Percentiles rank a stretch among this genome's conserved stretches.
These are phyloP conservation scores for Leucoraja erinaceus DNA, from an alignment of 2,113 vertebrate genomes.

Conservation along the genomic window DNA sequence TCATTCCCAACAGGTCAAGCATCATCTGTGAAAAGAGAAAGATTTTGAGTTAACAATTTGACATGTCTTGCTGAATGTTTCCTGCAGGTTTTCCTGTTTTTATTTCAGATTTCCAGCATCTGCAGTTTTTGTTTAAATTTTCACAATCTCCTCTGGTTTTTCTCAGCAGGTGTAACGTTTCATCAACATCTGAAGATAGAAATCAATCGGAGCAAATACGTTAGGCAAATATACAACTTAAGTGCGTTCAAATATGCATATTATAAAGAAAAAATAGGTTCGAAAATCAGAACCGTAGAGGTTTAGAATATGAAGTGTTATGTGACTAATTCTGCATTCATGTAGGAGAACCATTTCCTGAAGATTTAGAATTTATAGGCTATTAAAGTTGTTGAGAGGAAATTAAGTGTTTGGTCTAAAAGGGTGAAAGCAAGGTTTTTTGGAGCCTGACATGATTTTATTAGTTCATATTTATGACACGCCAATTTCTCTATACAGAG, in stretches of 20 bases:
- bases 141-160: not conserved
- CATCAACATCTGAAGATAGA: not conserved
- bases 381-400: slow-evolving; percentile 27
- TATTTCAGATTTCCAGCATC: too few relatives aligned
- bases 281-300: slow-evolving; percentile 18
- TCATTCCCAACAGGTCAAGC: too few relatives aligned
- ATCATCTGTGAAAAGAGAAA: too few relatives aligned
- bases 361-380: slow-evolving; percentile 33
- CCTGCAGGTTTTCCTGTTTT: too few relatives aligned
- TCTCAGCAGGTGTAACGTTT: slow-evolving; percentile 1
- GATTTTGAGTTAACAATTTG: too few relatives aligned
- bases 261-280: slow-evolving; percentile 16
- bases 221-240: slow-evolving; percentile 18
- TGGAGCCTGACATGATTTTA: not conserved
- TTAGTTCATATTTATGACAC: not conserved
- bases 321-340: slow-evolving; percentile 32
- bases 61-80: too few relatives aligned
- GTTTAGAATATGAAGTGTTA: slow-evolving; percentile 13
- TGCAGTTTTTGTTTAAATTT: too few relatives aligned
- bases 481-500: not conserved
- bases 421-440: slow-evolving; percentile 3
- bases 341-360: slow-evolving; percentile 31
- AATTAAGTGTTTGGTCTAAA: slow-evolving; percentile 32
- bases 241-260: not conserved
- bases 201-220: not conserved